Evolutionary conservation across 2,797 vertebrate species (phyloP).

Genomic region (Cetoscarus ocellatus): DNA sequence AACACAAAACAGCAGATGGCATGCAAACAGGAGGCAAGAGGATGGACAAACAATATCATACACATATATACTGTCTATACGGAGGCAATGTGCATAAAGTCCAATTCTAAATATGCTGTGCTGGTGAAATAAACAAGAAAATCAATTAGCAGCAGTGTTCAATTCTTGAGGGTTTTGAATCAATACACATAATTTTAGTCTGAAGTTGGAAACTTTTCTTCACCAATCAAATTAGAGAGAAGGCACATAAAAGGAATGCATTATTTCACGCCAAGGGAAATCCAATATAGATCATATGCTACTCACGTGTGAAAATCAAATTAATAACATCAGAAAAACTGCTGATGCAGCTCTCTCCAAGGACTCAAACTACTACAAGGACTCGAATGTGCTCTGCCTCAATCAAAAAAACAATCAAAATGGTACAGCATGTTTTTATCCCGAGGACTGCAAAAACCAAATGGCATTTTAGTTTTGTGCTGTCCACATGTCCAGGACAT

Average conservation of each 20-base stretch:
- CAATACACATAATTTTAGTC: constrained; percentile 47
- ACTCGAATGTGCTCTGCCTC: too few relatives aligned
- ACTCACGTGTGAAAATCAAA: constrained; percentile 45
- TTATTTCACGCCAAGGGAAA: constrained; percentile 43
- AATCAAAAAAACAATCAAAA: too few relatives aligned
- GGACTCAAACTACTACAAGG: background rate
- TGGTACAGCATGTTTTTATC: too few relatives aligned
- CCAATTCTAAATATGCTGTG: constrained; percentile 14
- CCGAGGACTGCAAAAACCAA: too few relatives aligned
- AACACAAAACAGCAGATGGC: constrained; percentile 33
- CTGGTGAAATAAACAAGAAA: constrained; percentile 37
- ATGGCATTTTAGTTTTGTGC: too few relatives aligned
- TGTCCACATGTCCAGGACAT: too few relatives aligned
- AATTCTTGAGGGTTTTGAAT: constrained; percentile 44
- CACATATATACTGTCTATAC: background rate
- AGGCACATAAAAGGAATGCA: constrained; percentile 31
- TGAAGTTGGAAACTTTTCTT: constrained; percentile 42
- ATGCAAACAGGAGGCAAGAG: background rate
- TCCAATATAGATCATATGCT: constrained; percentile 30
- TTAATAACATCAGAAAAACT: constrained; percentile 31
- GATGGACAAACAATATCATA: constrained; percentile 2
- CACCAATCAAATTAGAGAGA: constrained; percentile 20
- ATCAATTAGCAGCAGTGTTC: constrained; percentile 30
- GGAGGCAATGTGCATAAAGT: constrained; percentile 17
- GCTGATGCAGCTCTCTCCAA: constrained; percentile 23